phyloP scores from a whole-genome alignment of 2,888 invertebrate species.

The Tetragnatha montana region DNA sequence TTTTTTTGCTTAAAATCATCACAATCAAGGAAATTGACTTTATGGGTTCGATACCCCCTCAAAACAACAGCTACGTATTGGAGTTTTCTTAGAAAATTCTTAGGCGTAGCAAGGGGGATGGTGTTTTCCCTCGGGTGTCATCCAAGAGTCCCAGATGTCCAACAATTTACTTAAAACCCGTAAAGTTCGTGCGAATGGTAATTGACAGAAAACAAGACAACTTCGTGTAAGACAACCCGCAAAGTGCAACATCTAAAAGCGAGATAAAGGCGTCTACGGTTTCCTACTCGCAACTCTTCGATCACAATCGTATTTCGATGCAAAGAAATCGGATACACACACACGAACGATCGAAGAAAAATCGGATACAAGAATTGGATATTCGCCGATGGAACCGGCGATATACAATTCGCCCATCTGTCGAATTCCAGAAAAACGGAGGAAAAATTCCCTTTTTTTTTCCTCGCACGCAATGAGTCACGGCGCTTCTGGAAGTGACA shows the following conservation, averaged over 20 bases:
- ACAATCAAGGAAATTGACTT: too few species aligned
- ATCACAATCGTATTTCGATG: background rate
- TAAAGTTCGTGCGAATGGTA: background rate
- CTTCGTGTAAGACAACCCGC: background rate
- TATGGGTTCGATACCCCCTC: too few species aligned
- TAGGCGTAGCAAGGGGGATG: too few species aligned
- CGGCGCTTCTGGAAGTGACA: background rate
- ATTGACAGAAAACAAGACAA: background rate
- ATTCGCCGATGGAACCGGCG: background rate
- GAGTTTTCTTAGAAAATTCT: too few species aligned
- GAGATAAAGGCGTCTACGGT: background rate
- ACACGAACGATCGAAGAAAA: background rate
- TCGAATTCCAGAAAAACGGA: background rate
- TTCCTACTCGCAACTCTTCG: background rate
- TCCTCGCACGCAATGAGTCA: conserved; percentile 19
- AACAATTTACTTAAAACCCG: too few species aligned
- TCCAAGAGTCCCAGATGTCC: too few species aligned
- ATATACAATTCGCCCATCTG: background rate
- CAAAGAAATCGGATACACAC: background rate
- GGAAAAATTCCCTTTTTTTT: background rate
- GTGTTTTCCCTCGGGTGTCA: too few species aligned
- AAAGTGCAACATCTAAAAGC: background rate
- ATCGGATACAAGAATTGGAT: background rate
- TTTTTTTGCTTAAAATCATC: too few species aligned
- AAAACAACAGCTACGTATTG: too few species aligned